phyloP scores from a whole-genome alignment of 2,797 vertebrate genomes.

The Chelon auratus region DNA sequence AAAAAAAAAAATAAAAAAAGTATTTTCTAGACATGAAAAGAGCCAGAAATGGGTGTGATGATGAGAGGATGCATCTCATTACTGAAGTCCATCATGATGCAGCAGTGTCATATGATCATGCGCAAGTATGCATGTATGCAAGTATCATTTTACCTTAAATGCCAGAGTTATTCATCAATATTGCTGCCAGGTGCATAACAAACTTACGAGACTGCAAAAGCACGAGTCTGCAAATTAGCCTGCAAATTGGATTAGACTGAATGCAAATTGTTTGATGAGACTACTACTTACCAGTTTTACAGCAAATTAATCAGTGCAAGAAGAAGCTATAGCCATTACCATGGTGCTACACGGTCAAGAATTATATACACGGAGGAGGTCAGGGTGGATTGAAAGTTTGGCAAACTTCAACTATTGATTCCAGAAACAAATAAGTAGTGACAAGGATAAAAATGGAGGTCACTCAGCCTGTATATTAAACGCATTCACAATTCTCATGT shows the following conservation, averaged over 20 bases:
- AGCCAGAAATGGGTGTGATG: constrained; percentile 18
- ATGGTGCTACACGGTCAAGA: not conserved
- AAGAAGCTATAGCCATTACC: too few relatives aligned
- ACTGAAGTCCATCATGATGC: not conserved
- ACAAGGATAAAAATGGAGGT: too few relatives aligned
- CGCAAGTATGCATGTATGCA: too few relatives aligned
- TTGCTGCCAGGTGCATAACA: too few relatives aligned
- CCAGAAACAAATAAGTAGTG: not conserved
- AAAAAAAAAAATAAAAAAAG: not conserved
- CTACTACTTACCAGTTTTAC: too few relatives aligned
- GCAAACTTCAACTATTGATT: not conserved
- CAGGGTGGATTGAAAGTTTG: not conserved
- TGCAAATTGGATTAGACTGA: not conserved
- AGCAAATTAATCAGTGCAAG: too few relatives aligned
- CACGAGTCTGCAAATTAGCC: not conserved
- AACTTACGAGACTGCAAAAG: too few relatives aligned
- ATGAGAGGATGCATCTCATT: constrained; percentile 18
- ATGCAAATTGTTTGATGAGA: not conserved
- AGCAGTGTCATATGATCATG: not conserved
- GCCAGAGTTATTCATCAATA: too few relatives aligned
- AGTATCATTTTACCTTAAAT: too few relatives aligned
- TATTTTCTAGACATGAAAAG: not conserved
- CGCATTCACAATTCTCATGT: too few relatives aligned
- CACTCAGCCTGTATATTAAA: too few relatives aligned
- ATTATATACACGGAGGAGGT: not conserved